phyloP scores from a whole-genome alignment of 2,113 vertebrate species.

The Mobula birostris region DNA sequence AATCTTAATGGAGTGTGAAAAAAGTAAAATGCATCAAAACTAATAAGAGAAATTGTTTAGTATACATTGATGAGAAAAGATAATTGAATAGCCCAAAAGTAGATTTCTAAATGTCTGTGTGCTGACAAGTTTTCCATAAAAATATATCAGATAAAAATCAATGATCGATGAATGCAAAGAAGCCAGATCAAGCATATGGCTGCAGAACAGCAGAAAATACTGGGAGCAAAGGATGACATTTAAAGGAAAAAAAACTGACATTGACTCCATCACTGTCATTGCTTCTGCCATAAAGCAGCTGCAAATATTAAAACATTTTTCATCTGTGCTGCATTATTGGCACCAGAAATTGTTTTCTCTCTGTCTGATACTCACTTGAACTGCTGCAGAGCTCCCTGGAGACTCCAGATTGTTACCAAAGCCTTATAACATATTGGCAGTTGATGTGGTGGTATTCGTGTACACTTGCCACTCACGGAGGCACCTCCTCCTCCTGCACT shows the following conservation, averaged over 20 bases:
- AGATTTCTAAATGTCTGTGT: slow-evolving; percentile 49
- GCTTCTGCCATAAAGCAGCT: slow-evolving; percentile 96
- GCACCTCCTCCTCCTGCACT: slow-evolving; percentile 52
- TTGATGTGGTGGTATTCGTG: slow-evolving; percentile 85
- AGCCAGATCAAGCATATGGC: slow-evolving; percentile 62
- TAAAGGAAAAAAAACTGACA: slow-evolving; percentile 96
- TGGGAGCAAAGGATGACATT: slow-evolving; percentile 96
- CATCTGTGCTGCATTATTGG: slow-evolving; percentile 99
- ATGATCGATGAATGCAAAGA: slow-evolving; percentile 92
- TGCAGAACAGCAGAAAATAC: slow-evolving; percentile 67
- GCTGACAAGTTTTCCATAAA: slow-evolving; percentile 83
- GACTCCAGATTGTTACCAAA: slow-evolving; percentile 92
- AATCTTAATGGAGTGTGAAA: slow-evolving; percentile 35
- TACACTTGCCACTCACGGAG: slow-evolving; percentile 88
- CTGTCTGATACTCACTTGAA: slow-evolving; percentile 93
- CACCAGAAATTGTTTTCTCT: slow-evolving; percentile 99
- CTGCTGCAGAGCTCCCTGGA: slow-evolving; percentile 85
- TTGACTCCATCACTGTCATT: slow-evolving; percentile 99
- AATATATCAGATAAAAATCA: slow-evolving; percentile 67
- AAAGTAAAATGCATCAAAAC: slow-evolving; percentile 37
- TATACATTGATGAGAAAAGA: slow-evolving; percentile 32
- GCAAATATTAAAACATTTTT: slow-evolving; percentile 99
- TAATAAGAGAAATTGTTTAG: slow-evolving; percentile 36
- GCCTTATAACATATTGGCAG: slow-evolving; percentile 97
- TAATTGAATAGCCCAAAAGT: slow-evolving; percentile 27